Percentiles rank a stretch among this genome's conserved stretches.
These are phyloP conservation scores for Sturmia bella DNA, from an alignment of 2,888 invertebrate species.

Conservation along the genomic window DNA sequence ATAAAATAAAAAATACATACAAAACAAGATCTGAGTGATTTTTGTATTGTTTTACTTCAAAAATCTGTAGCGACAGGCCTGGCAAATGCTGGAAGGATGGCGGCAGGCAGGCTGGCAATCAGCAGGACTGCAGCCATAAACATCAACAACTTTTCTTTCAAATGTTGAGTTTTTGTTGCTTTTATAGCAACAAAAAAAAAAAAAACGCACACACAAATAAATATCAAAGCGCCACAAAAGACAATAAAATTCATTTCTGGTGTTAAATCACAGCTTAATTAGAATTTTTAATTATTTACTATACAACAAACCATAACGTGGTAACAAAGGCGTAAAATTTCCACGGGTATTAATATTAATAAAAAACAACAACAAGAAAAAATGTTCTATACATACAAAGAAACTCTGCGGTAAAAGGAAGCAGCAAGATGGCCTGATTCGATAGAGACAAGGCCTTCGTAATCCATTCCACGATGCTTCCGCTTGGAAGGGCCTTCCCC, in stretches of 20 bases:
- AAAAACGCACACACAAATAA: constrained; percentile 36
- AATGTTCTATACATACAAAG: constrained; percentile 4
- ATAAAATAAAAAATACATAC: constrained; percentile 38
- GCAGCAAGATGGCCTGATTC: no score
- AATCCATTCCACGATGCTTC: no score
- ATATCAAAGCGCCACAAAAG: constrained; percentile 68
- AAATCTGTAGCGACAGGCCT: constrained; percentile 51
- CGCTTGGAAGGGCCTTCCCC: no score
- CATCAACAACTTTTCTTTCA: constrained; percentile 27
- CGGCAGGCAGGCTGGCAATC: constrained; percentile 5
- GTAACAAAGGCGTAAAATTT: constrained; percentile 72
- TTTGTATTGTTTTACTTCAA: constrained; percentile 23
- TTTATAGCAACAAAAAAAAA: constrained; percentile 6
- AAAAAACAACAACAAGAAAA: constrained; percentile 53
- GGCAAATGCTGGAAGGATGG: constrained; percentile 43
- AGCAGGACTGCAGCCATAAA: constrained; percentile 23
- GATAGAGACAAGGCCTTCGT: no score
- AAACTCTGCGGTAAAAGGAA: no score
- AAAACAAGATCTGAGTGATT: constrained; percentile 18
- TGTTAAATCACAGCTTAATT: constrained; percentile 71
- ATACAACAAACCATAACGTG: constrained; percentile 65
- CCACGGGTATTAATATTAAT: constrained; percentile 70
- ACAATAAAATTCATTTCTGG: constrained; percentile 69
- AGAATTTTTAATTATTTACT: constrained; percentile 73
- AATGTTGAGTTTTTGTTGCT: constrained; percentile 15